Conservation (phyloP, 2,113 vertebrate species). For the Columbina picui region DNA sequence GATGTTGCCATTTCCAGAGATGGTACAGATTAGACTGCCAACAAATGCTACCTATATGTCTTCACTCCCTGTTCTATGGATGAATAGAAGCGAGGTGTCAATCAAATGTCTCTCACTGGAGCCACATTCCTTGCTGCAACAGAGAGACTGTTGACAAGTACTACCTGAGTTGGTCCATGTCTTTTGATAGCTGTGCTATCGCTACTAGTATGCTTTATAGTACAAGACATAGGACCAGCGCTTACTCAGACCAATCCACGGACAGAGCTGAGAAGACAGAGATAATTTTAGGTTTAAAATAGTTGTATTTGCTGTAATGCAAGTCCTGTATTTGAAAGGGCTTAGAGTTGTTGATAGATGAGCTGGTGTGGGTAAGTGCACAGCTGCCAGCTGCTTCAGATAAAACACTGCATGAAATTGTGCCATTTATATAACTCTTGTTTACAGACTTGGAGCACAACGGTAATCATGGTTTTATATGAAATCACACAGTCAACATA, state of each 20-base stretch:
- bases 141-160: not conserved
- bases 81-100: not conserved
- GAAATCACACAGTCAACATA: not conserved
- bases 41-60: not conserved
- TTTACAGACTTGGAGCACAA: not conserved
- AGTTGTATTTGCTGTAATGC: not conserved
- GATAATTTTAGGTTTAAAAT: conserved; percentile 2
- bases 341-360: conserved; percentile 16
- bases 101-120: not conserved
- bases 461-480: not conserved
- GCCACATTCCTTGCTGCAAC: not conserved
- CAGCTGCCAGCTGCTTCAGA: conserved; percentile 44
- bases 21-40: accelerated
- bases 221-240: not conserved
- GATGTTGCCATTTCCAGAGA: not conserved
- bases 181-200: not conserved
- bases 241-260: not conserved
- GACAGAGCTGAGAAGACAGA: not conserved
- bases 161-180: not conserved
- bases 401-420: not conserved
- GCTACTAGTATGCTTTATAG: not conserved
- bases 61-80: not conserved
- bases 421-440: conserved; percentile 19
- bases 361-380: conserved; percentile 6
- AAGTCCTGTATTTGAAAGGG: not conserved